Evolutionary conservation across 2,888 invertebrate species (phyloP), one percentile per base, ranked within the genome.

Genomic region (Neoaliturus tenellus): DNA sequence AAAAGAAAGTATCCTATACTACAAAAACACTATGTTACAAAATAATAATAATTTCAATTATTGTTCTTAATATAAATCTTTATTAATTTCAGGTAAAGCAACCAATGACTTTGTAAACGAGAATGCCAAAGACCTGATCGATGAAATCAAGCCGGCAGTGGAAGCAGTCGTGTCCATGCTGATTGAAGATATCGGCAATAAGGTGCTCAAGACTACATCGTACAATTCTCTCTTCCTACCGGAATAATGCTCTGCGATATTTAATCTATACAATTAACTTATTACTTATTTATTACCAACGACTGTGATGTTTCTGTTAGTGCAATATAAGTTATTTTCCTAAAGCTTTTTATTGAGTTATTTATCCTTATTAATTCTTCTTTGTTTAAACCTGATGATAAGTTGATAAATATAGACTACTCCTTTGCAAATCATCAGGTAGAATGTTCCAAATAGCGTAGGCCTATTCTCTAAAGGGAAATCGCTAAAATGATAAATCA

Each of bases 81-180:
- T n/a, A n/a, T n/a, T 44, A 1, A 83, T 85, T 84, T 3, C 83
- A 88, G 88, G 88, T 83, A 83, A 85, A 25, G 86, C 87, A 5
- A 88, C 88, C 14, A 87, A 88, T 82, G 78, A 85, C 20, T 88
- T 88, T 85, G 85, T 89, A 71, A 89, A 89, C 83, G 86, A 87
- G 78, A 88, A 89, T 82, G 86, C 88, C 84, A 85, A 87, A 17
- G 89, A 89, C 69, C 87, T 88, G 8, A 85, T 88, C 44, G 84
- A 87, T 28, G 88, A 88, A 80, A 87, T 87, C 3, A 86, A 86
- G 83, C 88, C 88, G 17, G 88, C 88, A 2, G 85, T 88, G 20
- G 88, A 88, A 82, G 84, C 86, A 23, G 87, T 88, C 0, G 86
- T 87, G 12, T 84, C 85, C 31, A 86, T 86, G 85, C 84, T 88